phyloP scores from a whole-genome alignment of 2,113 vertebrate species.

The Labrus mixtus region DNA sequence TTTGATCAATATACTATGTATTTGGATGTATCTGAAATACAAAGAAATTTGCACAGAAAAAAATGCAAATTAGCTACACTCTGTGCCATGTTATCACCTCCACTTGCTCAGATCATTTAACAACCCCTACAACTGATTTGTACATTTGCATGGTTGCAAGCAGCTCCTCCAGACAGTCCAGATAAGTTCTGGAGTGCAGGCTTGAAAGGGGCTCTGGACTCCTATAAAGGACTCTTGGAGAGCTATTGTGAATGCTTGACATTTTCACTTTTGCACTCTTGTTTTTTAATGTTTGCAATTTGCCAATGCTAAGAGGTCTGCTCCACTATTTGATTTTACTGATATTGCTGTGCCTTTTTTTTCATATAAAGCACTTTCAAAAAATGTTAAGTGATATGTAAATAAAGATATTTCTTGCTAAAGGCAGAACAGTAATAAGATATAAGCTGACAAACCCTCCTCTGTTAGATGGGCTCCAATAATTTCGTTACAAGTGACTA shows the following conservation, averaged over 20 bases:
- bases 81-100: neutral
- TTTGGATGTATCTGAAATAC: neutral
- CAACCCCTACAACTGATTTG: neutral
- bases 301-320: neutral
- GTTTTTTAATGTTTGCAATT: constrained; percentile 18
- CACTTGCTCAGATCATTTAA: neutral
- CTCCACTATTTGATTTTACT: neutral
- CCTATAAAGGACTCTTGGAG: constrained; percentile 13
- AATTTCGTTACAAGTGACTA: neutral
- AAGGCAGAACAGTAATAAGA: neutral
- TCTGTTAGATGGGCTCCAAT: neutral
- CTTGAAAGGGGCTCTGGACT: neutral
- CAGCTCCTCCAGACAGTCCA: neutral
- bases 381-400: neutral
- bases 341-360: neutral
- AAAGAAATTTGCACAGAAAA: neutral
- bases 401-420: neutral
- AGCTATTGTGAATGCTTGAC: constrained; percentile 20
- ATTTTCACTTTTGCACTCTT: constrained; percentile 12
- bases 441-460: neutral
- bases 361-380: neutral
- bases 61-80: neutral
- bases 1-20: neutral
- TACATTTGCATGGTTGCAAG: neutral
- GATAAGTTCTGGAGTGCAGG: neutral